Conservation (phyloP, 2,888 invertebrate species). For the Ramazzottius varieornatus region DNA sequence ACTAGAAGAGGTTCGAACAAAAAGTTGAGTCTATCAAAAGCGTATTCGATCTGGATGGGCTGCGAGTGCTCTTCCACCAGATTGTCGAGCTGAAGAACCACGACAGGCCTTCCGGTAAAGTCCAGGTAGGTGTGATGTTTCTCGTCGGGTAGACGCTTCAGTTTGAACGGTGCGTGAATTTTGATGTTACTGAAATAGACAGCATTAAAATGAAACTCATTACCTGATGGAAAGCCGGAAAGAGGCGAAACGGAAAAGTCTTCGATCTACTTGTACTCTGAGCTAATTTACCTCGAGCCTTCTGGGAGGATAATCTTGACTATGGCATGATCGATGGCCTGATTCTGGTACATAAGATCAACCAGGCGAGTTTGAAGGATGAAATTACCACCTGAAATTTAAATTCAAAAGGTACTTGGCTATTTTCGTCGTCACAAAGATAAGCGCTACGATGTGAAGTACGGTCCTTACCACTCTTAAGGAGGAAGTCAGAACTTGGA, state of each 20-base stretch:
- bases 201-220: neutral
- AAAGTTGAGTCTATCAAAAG: neutral
- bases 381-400: constrained; percentile 36
- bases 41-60: constrained; percentile 41
- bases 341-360: constrained; percentile 87
- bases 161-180: constrained; percentile 50
- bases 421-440: constrained; percentile 2
- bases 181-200: constrained; percentile 36
- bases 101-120: constrained; percentile 65
- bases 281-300: constrained; percentile 37
- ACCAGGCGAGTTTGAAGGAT: constrained; percentile 71
- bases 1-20: constrained; percentile 54
- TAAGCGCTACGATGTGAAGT: constrained; percentile 2
- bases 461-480: constrained; percentile 34
- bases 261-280: too few relatives aligned
- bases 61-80: constrained; percentile 86
- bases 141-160: constrained; percentile 42
- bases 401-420: too few relatives aligned
- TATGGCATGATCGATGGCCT: constrained; percentile 63
- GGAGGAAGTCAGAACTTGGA: constrained; percentile 83
- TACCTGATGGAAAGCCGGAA: neutral
- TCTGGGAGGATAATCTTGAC: constrained; percentile 80
- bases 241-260: too few relatives aligned
- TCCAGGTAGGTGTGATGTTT: constrained; percentile 79
- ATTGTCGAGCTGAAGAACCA: constrained; percentile 50